Base-by-base conservation (phyloP, 2,888 invertebrate species). In the Oscheius onirici region DNA sequence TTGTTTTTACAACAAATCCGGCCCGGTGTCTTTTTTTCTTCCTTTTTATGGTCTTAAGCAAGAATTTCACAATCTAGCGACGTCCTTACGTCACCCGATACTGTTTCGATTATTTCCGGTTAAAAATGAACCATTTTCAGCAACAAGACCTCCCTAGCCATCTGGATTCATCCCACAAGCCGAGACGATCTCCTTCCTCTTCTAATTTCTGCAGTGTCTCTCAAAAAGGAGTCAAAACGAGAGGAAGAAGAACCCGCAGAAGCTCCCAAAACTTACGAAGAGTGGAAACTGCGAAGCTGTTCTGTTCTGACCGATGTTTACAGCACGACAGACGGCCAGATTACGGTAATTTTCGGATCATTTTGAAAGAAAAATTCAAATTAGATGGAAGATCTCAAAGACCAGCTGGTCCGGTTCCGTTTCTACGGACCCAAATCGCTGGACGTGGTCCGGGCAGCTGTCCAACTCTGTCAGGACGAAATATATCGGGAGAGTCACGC, bases 111-210 rank as follows among this genome's bases (percentile, higher is more conserved):
- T n/a, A n/a, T n/a, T n/a, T n/a, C n/a, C n/a, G n/a, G n/a, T n/a
- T n/a, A n/a, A n/a, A n/a, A n/a, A n/a, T n/a, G n/a, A n/a, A n/a
- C n/a, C n/a, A n/a, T n/a, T 46, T 71, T 65, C 40, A 71, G 71
- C 28, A 52, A 34, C 13, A 24, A 24, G 17, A 24, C n/a, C 28
- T 10, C 20, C 15, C 68, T 83, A 11, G 13, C 70, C 22, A 49
- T 84, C 17, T 84, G 84, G 84, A 65, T 79, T 54, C 84, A 84
- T 72, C 84, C 84, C 2, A 49, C 83, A 2, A 74, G 68, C 49
- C 72, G 76, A 67, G 67, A 65, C 71, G 44, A 41, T 83, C 22
- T 41, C 43, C n/a, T 46, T 74, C 13, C 72, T 75, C n/a, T 28
- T 34, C 15, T 52, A 10, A 57, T 28, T 6, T n/a, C 17, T 46